Conservation (phyloP, 2,113 vertebrate species). For the Dasypus novemcinctus region DNA sequence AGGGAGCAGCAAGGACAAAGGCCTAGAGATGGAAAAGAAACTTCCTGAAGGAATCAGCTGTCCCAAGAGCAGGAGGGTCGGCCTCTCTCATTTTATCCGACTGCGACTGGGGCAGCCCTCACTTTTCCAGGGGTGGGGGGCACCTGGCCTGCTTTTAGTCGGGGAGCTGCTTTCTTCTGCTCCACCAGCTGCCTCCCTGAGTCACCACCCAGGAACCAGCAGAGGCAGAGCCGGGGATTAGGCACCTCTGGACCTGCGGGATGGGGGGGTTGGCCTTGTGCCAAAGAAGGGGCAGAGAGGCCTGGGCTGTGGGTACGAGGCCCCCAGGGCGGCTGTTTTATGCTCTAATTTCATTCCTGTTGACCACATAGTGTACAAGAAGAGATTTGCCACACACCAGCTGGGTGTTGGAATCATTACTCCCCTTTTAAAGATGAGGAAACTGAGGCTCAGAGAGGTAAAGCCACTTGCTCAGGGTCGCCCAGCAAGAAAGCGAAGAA, state of each 20-base stretch:
- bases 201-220: neutral
- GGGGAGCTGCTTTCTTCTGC: neutral
- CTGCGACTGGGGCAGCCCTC: neutral
- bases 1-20: neutral
- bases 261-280: neutral
- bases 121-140: neutral
- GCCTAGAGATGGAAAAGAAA: neutral
- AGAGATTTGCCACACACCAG: neutral
- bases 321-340: neutral
- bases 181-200: conserved; percentile 14
- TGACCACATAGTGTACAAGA: neutral
- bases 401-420: neutral
- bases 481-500: neutral
- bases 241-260: neutral
- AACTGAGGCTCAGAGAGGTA: neutral
- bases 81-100: neutral
- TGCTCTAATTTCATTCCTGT: neutral
- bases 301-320: neutral
- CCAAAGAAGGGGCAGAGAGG: neutral
- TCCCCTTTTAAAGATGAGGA: neutral
- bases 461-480: neutral
- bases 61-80: neutral
- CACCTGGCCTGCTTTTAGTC: conserved; percentile 22
- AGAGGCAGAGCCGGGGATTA: neutral
- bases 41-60: neutral